Percentiles rank a stretch among this genome's conserved stretches.
Conservation (phyloP, 2,797 vertebrate genomes). For the Coccyzus lansbergi region DNA sequence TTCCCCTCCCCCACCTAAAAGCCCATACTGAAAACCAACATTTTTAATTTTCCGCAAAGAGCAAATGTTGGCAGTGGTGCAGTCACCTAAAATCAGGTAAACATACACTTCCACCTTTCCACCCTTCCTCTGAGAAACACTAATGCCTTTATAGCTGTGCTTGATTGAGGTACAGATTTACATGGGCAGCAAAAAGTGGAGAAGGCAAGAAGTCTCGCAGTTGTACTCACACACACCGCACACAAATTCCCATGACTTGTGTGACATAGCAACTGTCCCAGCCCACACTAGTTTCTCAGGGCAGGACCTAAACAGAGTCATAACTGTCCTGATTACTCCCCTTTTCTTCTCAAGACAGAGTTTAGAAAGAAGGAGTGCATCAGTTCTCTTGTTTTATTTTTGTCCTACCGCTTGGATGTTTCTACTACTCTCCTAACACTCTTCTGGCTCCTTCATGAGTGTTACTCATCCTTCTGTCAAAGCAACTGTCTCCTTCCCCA, state of each 20-base stretch:
- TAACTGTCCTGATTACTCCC: background rate
- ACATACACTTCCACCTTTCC: background rate
- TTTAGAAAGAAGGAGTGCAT: background rate
- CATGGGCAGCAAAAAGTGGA: background rate
- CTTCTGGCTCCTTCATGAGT: background rate
- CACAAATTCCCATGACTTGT: background rate
- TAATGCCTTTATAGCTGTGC: background rate
- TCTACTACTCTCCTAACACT: background rate
- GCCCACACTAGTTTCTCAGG: background rate
- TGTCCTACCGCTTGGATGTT: background rate
- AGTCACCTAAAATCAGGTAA: background rate
- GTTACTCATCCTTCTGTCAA: background rate
- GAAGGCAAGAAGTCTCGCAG: background rate
- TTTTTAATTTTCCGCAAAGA: background rate
- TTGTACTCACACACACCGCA: background rate
- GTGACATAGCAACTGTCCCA: background rate
- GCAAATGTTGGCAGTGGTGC: background rate
- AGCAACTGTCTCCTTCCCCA: background rate
- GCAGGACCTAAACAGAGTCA: background rate
- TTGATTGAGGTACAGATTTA: background rate
- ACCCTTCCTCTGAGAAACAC: background rate
- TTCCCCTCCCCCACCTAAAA: accelerated
- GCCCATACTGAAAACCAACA: background rate
- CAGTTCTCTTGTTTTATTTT: background rate
- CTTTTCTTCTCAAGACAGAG: background rate